Evolutionary conservation across 92 coral and sea anemone species (phyloP), one percentile per base, ranked within the genome.

Genomic region (Parazoanthus darwini): DNA sequence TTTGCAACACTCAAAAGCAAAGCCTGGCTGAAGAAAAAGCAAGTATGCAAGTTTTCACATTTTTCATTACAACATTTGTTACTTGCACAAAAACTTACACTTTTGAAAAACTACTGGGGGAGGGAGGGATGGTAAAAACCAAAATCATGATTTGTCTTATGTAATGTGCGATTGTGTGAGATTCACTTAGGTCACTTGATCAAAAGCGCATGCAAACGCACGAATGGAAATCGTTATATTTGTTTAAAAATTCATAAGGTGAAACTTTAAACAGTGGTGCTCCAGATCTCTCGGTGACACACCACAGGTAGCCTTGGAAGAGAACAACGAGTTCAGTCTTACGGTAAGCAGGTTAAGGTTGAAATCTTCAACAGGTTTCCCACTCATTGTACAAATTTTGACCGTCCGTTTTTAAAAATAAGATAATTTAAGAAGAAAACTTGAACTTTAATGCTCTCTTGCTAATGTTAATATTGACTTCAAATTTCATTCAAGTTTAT

Each of bases 301-400:
- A 2, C 70, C 70, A 63, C 70, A 63, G 70, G 70, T 63, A 63
- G 26, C 0, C 70, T 14, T 0, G 26, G 25, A 58, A 54, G 44
- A 54, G 72, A 20, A 10, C 46, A 54, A 46, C 14, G 50, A 25
- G 29, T 80, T 58, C 39, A 44, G 58, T 58, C 85, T 35, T 44
- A 80, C 36, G 73, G 8, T 10, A 26, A 56, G 33, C 85, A 80
- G 85, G 85, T 80, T 80, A 6, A 73, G 35, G 16, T 54, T 59
- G 38, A 23, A 18, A 26, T 16, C 15, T 80, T 80, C 10, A 80
- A 20, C 22, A 8, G 37, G 46, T 80, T 54, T 58, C 5, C 25
- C 25, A 63, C 0, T 63, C 22, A 22, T 20, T 63, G 26, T 20
- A 20, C 26, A 4, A 63, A 22, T 63, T 63, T 63, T 63, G 25